Evolutionary conservation across 2,797 vertebrate species (phyloP), one percentile per base, ranked within the genome.

Genomic region (Myiotriccus ornatus): DNA sequence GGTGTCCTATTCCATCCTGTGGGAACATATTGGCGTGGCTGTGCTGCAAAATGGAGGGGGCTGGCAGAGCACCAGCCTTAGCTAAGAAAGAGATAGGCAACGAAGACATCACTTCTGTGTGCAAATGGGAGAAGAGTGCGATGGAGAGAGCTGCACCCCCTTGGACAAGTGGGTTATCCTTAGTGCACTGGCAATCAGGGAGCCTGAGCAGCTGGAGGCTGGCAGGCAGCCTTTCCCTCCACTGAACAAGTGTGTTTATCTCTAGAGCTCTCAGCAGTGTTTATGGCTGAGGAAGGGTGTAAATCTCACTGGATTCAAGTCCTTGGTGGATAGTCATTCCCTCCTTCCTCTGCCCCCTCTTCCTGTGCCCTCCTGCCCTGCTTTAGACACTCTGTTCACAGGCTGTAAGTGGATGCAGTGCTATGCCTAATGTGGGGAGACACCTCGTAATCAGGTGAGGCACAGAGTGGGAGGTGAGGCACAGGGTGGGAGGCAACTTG

Each of bases 231-330:
- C 3, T 75, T 83, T 85, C 64, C 84, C 76, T 90, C 81, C 7
- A 5, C 85, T 71, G 57, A 77, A 80, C 50, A 53, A 60, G 68
- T 28, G 53, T 78, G 62, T 74, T 94, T 94, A 32, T 95, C 71
- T 91, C 12, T 8, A 59, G 89, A 91, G 73, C 55, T 81, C 92
- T 81, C 73, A 16, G 65, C 71, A 60, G 49, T 84, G 76, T 86
- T 92, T 88, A 78, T 81, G 57, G 73, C 91, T 49, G 46, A 81
- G 69, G 59, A 81, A 75, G 76, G 64, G 44, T 49, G 34, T 91
- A 96, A 94, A 96, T 92, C 73, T 92, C 76, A n/a, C 15, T n/a
- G 69, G 50, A 87, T 93, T 85, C 67, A 32, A 73, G 65, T 63
- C 87, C 76, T 80, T 77, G 60, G 76, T 85, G 82, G 69, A 69